These are phyloP conservation scores for Antheraea assamensis DNA, from an alignment of 2,888 invertebrate genomes.

Conservation along the genomic window DNA sequence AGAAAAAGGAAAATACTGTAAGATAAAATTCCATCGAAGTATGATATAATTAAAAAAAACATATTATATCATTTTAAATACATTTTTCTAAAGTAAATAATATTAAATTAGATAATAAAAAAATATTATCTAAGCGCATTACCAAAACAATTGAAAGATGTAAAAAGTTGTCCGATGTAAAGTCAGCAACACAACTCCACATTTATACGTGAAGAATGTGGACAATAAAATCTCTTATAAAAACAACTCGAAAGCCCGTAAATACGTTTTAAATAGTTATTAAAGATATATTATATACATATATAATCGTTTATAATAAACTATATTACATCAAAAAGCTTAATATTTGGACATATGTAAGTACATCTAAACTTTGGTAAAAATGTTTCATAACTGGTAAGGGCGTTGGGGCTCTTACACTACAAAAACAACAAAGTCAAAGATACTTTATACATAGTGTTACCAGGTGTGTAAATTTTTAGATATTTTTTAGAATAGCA, in stretches of 20 bases:
- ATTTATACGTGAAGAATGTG: slow-evolving; percentile 8
- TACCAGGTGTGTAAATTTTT: background rate
- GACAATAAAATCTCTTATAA: slow-evolving; percentile 27
- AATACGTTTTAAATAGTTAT: slow-evolving; percentile 24
- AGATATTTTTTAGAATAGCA: background rate
- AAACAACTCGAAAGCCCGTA: slow-evolving; percentile 38
- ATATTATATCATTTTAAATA: too few species aligned
- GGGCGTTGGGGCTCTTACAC: background rate
- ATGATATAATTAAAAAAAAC: too few species aligned
- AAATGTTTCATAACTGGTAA: slow-evolving; percentile 19
- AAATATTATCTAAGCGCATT: background rate
- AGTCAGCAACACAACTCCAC: slow-evolving; percentile 7
- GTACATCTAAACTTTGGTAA: slow-evolving; percentile 24
- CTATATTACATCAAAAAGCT: slow-evolving; percentile 30
- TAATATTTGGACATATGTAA: slow-evolving; percentile 20
- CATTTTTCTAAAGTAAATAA: too few species aligned
- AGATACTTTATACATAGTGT: background rate
- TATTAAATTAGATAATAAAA: background rate
- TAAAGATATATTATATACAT: slow-evolving; percentile 19
- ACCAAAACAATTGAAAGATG: background rate
- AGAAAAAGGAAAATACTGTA: too few species aligned
- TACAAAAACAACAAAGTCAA: slow-evolving; percentile 13
- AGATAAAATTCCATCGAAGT: too few species aligned
- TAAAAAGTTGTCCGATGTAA: slow-evolving; percentile 14
- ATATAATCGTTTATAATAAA: slow-evolving; percentile 19